These are phyloP conservation scores for Leucoraja ocellata DNA, from an alignment of 2,797 vertebrate species.

Conservation along the genomic window DNA sequence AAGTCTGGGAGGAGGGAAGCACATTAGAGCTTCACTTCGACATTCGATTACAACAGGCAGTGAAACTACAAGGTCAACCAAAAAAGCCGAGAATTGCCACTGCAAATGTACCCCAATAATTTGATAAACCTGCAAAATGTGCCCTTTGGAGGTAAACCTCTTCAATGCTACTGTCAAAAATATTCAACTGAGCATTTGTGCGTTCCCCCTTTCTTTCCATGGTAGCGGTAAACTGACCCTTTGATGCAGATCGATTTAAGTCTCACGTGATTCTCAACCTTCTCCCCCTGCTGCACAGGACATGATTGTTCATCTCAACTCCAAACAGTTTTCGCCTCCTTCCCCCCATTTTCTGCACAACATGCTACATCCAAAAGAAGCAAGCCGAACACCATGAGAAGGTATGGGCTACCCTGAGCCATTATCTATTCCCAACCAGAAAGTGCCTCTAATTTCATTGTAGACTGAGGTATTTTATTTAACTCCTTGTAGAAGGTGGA, in stretches of 20 bases:
- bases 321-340: background rate
- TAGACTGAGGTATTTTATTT: background rate
- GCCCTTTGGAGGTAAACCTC: background rate
- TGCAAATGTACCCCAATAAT: background rate
- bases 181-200: background rate
- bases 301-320: background rate
- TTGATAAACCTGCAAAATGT: background rate
- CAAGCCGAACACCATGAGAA: background rate
- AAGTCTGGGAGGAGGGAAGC: constrained; percentile 59
- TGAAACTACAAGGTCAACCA: background rate
- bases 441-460: background rate
- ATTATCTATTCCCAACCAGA: background rate
- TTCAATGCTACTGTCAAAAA: background rate
- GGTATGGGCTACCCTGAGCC: background rate
- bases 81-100: background rate
- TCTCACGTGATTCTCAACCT: background rate
- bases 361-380: background rate
- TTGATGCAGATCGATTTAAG: background rate
- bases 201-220: background rate
- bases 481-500: no score
- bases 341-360: no score
- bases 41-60: background rate
- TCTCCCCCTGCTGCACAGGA: background rate
- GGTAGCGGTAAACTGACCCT: background rate
- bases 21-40: background rate